Base-by-base conservation (phyloP, 1,140 invertebrate species). In the Diorhabda carinulata region DNA sequence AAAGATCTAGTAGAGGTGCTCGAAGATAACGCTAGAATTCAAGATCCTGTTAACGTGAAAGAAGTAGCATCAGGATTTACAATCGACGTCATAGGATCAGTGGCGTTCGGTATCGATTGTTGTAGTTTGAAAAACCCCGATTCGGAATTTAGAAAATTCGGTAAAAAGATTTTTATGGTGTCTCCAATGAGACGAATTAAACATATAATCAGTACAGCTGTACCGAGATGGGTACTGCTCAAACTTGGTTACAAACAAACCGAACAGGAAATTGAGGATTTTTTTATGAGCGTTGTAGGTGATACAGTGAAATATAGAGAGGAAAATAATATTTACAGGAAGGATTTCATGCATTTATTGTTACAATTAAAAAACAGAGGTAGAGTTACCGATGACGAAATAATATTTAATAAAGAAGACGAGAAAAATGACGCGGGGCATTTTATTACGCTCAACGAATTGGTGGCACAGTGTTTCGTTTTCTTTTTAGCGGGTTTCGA, bases 401-500 rank as follows among this genome's bases (percentile, higher is more conserved):
- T 74, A 61, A 52, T 52, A 52, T 52, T 52, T 52, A 52, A 47
- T 60, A 68, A 63, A 5, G 64, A 60, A 56, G 47, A 74, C n/a
- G 64, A 69, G 42, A 58, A 56, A 25, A 42, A 70, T 8, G 66
- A 52, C 43, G 66, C 40, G 44, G 61, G 67, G 10, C 85, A 84
- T 41, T 73, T 63, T 41, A 10, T 73, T 3, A 72, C 69, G 2
- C 56, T 70, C n/a, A 61, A 70, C 44, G 72, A 73, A 42, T 71
- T 74, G 7, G 78, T 81, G 3, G 78, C 86, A 72, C 74, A 87
- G 80, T 73, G 71, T 52, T 74, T 82, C 75, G 10, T 81, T 62
- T 83, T 89, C 76, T 86, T 78, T 74, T 61, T 85, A 2, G 86
- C 86, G 62, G 84, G 85, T 3, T 85, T 83, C 70, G 84, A 86